Base-by-base conservation (phyloP, 2,113 vertebrate genomes). In the Microcebus ravelobensis region DNA sequence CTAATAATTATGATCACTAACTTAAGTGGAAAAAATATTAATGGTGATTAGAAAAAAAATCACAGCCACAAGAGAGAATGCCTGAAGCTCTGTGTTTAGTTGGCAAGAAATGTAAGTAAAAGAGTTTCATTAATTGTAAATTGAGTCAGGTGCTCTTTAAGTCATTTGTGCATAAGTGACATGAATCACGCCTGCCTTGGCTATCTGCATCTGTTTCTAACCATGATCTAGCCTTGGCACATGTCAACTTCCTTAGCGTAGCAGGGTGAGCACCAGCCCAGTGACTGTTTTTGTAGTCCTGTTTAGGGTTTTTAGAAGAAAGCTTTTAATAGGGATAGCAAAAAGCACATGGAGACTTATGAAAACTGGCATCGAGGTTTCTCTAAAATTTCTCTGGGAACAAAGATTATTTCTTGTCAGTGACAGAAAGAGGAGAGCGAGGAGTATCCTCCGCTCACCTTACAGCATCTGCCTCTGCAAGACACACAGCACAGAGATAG, bases 61-160 rank as follows among this genome's bases (percentile, higher is more conserved):
- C 94, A 92, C 94, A 98, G 97, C 97, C 96, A 96, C 90, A 96
- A 96, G 97, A 84, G 65, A 95, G 96, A 96, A 98, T 97, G 92
- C 63, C 96, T 97, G 93, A 97, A 98, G 94, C 96, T 95, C 93
- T 94, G 97, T 96, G 93, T 98, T 98, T 97, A 94, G 23, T 88
- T 34, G 36, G 65, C 45, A 45, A 93, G 50, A 97, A 97, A 96
- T 85, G 96, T 92, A 98, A 98, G 96, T 92, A 96, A 97, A 98
- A 97, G 90, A 95, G 92, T 96, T 97, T 96, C 97, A 98, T 98
- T 98, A 96, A 97, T 92, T 97, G 96, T 97, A 97, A 98, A 98
- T 98, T 97, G 98, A 96, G 97, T 98, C 87, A 96, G 96, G 96
- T 96, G 91, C 68, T 81, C 48, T 71, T 85, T 71, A 18, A 93